These are phyloP conservation scores for Halichondria panicea DNA, from an alignment of 37 sponge, comb jelly and placozoan species.

Conservation along the genomic window DNA sequence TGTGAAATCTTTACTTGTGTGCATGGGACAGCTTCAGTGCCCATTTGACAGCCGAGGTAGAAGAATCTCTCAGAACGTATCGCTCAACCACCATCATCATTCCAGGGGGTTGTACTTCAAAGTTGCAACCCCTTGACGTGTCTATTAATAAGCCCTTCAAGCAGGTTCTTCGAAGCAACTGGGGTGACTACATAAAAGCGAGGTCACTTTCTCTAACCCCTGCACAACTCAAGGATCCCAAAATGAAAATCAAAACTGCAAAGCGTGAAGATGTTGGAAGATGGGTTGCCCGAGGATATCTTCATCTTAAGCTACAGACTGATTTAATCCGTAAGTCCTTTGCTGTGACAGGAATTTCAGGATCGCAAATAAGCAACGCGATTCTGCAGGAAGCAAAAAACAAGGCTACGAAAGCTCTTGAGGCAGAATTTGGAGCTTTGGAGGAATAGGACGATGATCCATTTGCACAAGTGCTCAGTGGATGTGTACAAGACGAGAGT, in stretches of 20 bases:
- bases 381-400: not conserved
- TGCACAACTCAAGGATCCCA: not conserved
- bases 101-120: constrained; percentile 14
- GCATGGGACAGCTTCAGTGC: constrained; percentile 8
- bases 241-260: not conserved
- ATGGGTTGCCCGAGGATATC: not conserved
- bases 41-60: not conserved
- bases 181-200: constrained; percentile 1
- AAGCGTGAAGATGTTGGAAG: not conserved
- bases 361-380: not conserved
- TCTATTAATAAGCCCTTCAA: constrained; percentile 4
- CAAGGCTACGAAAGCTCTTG: not conserved
- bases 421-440: not conserved
- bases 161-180: not conserved
- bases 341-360: not conserved
- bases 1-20: not conserved
- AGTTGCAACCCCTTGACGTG: constrained; percentile 4
- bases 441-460: not conserved
- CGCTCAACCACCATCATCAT: not conserved
- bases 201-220: not conserved
- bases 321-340: not conserved
- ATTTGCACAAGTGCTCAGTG: not conserved
- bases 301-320: not conserved
- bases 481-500: not conserved
- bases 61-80: not conserved